Conservation (phyloP, 1,140 invertebrate species). For the Drepana arcuata region DNA sequence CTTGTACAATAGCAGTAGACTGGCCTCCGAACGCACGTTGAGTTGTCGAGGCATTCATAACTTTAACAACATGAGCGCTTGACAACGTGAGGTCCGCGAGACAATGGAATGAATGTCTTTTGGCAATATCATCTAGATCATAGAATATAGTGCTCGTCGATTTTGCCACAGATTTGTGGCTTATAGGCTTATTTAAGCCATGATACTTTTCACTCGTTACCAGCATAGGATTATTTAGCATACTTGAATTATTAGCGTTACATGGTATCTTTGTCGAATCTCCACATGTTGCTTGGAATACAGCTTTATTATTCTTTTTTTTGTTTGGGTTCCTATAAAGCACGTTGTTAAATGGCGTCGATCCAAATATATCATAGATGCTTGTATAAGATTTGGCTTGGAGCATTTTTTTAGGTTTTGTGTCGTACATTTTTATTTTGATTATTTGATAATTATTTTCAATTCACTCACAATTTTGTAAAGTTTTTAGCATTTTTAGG, state of each 20-base stretch:
- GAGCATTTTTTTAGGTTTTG: conserved; percentile 7
- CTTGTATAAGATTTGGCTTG: conserved; percentile 28
- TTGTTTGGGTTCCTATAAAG: conserved; percentile 6
- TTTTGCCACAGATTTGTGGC: conserved; percentile 21
- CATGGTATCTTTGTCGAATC: conserved; percentile 4
- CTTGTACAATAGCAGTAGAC: conserved; percentile 35
- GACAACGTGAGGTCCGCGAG: conserved; percentile 20
- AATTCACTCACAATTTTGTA: too few species aligned
- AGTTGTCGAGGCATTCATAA: conserved; percentile 12
- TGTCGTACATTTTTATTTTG: conserved; percentile 9
- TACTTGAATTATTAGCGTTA: conserved; percentile 1
- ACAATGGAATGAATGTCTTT: conserved; percentile 45
- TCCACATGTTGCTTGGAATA: conserved; percentile 4
- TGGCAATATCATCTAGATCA: conserved; percentile 45
- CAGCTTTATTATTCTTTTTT: conserved; percentile 3
- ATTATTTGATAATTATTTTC: too few species aligned
- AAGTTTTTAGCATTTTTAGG: too few species aligned
- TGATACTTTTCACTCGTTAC: conserved; percentile 46
- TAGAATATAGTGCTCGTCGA: conserved; percentile 56
- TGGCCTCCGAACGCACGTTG: conserved; percentile 21
- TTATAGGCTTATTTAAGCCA: conserved; percentile 25
- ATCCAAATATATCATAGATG: conserved; percentile 28
- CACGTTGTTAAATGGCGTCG: conserved; percentile 9
- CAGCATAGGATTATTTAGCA: conserved; percentile 13
- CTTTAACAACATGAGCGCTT: conserved; percentile 17